These are phyloP conservation scores for Drosophila tropicalis DNA, from an alignment of 1,140 invertebrate genomes.

Conservation along the genomic window DNA sequence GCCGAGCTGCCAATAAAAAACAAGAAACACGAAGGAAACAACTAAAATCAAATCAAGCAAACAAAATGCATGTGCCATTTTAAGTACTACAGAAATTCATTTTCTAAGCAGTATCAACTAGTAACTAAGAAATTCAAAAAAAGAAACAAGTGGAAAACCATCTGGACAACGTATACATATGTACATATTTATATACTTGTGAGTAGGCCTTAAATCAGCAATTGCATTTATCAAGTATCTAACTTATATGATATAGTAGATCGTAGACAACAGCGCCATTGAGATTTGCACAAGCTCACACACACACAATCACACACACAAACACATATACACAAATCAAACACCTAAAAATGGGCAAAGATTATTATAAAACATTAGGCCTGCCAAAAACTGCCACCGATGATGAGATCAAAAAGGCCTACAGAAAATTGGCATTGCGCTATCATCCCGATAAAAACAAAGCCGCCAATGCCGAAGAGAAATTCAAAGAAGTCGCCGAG, in stretches of 20 bases:
- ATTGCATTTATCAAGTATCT: neutral
- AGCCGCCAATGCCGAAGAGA: conserved; percentile 95
- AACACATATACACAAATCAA: conserved; percentile 42
- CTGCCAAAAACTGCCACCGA: conserved; percentile 93
- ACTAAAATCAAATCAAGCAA: conserved; percentile 35
- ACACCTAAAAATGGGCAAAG: conserved; percentile 93
- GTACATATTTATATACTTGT: conserved; percentile 23
- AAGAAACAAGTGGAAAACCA: neutral
- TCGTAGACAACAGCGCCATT: conserved; percentile 5
- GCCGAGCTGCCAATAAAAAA: conserved; percentile 40
- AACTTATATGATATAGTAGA: neutral
- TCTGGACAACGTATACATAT: conserved; percentile 31
- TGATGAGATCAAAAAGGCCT: conserved; percentile 99
- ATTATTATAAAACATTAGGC: conserved; percentile 98
- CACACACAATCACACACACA: neutral
- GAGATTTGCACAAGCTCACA: neutral
- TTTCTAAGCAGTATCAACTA: conserved; percentile 68
- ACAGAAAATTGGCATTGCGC: conserved; percentile 97
- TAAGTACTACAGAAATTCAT: conserved; percentile 33
- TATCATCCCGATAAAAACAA: conserved; percentile 99
- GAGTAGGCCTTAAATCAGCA: conserved; percentile 39
- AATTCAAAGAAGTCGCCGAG: conserved; percentile 99
- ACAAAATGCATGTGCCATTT: conserved; percentile 78
- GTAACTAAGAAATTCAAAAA: conserved; percentile 49
- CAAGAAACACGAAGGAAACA: no score